Conservation (phyloP, 2,888 invertebrate genomes). For the Plagodis pulveraria region DNA sequence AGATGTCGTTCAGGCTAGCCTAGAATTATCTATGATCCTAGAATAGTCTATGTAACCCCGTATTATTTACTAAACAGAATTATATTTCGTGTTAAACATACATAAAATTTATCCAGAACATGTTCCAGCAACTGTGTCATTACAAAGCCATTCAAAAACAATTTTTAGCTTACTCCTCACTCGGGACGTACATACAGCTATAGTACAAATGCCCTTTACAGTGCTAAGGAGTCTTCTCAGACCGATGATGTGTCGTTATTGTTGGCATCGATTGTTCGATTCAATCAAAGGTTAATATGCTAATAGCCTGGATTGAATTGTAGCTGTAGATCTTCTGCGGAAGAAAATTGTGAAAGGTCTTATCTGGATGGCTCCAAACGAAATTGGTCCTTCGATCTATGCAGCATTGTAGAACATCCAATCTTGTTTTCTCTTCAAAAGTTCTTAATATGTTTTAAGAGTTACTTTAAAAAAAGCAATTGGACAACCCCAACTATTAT, state of each 20-base stretch:
- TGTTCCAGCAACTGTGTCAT: slow-evolving; percentile 2
- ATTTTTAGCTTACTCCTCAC: slow-evolving; percentile 6
- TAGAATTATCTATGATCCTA: no score
- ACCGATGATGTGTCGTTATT: slow-evolving; percentile 58
- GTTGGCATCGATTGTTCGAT: slow-evolving; percentile 42
- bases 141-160: neutral
- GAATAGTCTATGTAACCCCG: no score
- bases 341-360: no score
- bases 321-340: neutral
- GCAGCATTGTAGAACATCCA: no score
- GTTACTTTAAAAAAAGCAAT: no score
- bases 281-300: slow-evolving; percentile 39
- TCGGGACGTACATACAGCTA: slow-evolving; percentile 6
- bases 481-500: no score
- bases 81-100: neutral
- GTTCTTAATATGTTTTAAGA: no score
- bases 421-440: no score
- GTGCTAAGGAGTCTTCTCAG: slow-evolving; percentile 50
- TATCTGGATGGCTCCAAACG: no score
- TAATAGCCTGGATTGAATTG: slow-evolving; percentile 18
- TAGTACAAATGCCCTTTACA: slow-evolving; percentile 29
- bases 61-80: no score
- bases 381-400: no score
- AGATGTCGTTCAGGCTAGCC: no score
- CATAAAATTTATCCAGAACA: neutral